Percentiles rank a stretch among this genome's conserved stretches.
Evolutionary conservation across 2,113 vertebrate genomes (phyloP).

Genomic region (Pachyramphus minor): DNA sequence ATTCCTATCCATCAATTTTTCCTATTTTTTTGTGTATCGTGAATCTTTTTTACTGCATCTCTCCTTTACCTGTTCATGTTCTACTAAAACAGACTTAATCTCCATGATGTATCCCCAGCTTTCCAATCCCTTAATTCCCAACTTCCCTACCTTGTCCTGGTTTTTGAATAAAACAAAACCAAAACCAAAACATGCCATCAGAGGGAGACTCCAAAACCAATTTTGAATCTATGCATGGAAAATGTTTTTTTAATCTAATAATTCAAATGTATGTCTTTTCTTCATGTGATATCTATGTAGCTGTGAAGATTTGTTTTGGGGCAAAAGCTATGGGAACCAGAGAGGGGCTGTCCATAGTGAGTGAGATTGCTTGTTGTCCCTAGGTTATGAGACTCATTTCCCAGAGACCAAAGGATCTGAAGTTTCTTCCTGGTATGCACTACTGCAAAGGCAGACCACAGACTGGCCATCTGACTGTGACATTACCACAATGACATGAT

Average conservation of each 20-base stretch:
- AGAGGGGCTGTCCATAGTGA: background rate
- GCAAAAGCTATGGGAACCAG: background rate
- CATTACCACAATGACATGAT: background rate
- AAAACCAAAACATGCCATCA: background rate
- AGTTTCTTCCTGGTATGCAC: background rate
- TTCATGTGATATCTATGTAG: background rate
- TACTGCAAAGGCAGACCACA: background rate
- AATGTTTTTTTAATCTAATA: background rate
- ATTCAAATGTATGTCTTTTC: background rate
- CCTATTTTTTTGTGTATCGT: background rate
- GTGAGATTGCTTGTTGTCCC: background rate
- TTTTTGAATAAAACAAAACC: background rate
- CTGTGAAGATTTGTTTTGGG: background rate
- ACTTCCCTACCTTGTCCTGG: background rate
- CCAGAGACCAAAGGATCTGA: background rate
- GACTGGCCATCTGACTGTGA: background rate
- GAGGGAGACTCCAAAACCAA: background rate
- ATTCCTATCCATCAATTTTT: background rate
- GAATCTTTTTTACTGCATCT: background rate
- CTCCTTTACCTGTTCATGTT: background rate
- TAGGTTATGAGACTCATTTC: background rate
- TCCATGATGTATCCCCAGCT: background rate
- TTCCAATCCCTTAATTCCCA: background rate
- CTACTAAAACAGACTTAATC: background rate
- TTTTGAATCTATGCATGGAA: background rate